These are phyloP conservation scores for Oxytorus armatus DNA, from an alignment of 2,888 invertebrate genomes.

Conservation along the genomic window DNA sequence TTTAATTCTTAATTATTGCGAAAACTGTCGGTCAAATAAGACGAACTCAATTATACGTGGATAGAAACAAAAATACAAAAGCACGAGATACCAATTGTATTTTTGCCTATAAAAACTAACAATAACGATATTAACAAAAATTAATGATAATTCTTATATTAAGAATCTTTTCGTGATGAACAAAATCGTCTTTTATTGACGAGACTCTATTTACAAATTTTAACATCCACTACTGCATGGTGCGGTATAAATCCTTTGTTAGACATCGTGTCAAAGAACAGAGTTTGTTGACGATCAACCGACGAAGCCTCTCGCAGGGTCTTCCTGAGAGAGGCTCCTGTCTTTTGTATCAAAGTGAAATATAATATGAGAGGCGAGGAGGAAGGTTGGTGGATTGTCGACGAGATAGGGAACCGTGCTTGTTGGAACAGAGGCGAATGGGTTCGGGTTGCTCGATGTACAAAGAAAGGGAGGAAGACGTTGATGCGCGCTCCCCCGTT, in stretches of 20 bases:
- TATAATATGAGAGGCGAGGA: conserved; percentile 33
- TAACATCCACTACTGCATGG: neutral
- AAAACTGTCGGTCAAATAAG: no score
- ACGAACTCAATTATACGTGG: no score
- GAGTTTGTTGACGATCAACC: conserved; percentile 22
- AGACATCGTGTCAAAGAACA: conserved; percentile 13
- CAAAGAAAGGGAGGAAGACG: conserved; percentile 25
- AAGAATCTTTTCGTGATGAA: neutral
- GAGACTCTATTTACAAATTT: neutral
- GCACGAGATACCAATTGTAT: no score
- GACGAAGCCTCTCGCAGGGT: no score
- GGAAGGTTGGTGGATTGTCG: conserved; percentile 1
- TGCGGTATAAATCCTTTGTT: conserved; percentile 4
- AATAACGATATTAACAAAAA: neutral
- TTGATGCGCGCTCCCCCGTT: neutral
- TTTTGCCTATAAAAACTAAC: no score
- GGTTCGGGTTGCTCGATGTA: conserved; percentile 22
- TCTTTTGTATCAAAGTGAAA: conserved; percentile 44
- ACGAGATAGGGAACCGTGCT: conserved; percentile 8
- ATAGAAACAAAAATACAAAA: no score
- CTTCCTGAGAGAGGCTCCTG: neutral
- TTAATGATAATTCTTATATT: neutral
- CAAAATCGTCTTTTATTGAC: neutral
- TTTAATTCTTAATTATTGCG: no score
- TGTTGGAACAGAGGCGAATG: neutral